Base-by-base conservation (phyloP, 2,113 vertebrate species). In the Phalacrocorax carbo region DNA sequence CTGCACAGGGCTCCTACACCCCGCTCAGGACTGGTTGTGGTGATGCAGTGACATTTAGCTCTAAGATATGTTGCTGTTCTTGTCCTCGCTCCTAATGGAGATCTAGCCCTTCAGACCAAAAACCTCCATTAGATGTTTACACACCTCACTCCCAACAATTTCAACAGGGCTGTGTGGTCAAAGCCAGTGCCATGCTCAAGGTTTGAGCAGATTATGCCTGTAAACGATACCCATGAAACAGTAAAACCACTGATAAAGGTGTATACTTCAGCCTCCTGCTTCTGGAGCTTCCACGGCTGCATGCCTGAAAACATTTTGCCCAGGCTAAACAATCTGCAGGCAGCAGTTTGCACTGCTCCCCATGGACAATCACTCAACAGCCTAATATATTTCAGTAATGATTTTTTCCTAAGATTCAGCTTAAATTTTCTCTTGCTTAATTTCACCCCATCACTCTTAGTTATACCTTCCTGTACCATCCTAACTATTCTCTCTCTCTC, bases 391-490 rank as follows among this genome's bases (percentile, higher is more conserved):
- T 96, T 95, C 94, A 90, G 91, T 94, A 97, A 97, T 97, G 91
- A 95, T 94, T 97, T 97, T 95, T 97, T 91, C 94, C 93, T 95
- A 92, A 96, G 95, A 94, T 96, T 95, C 96, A 95, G 88, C 93
- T 97, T 97, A 97, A 95, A 96, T 97, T 95, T 96, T 97, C 96
- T 92, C 70, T 70, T 94, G 93, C 89, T 96, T 97, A 96, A 96
- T 97, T 97, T 96, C 91, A 96, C 64, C 78, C 93, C 91, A 95
- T 97, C 95, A 95, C 88, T 97, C 95, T 96, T 95, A 93, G 93
- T 96, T 97, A 95, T 95, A 91, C 82, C 87, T 88, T 91, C 60
- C 55, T 81, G 62, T 69, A 81, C 71, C 11, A 3, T 88, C 91
- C 65, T 87, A 97, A 90, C 82, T 88, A 49, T 68, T 83, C 51